A percentile compares a stretch with the other conserved stretches of the same genome.
These are phyloP conservation scores for Sclerodermus sp. DNA, from an alignment of 2,888 invertebrate species.

Conservation along the genomic window DNA sequence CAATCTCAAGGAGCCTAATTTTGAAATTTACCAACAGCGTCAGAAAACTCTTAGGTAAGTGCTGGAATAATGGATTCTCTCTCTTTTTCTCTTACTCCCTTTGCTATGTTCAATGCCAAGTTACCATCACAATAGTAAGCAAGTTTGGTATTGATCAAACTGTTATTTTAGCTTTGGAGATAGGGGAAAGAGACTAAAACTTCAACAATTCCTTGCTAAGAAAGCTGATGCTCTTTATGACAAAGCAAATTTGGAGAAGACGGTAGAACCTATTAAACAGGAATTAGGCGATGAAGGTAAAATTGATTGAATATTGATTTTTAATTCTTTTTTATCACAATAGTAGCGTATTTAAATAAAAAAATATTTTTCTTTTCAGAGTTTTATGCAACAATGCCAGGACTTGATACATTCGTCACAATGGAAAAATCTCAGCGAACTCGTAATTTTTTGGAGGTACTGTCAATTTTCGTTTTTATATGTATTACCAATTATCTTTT, in stretches of 20 bases:
- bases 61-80: too few species aligned
- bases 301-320: too few species aligned
- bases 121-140: too few species aligned
- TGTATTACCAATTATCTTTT: not conserved
- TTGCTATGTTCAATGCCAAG: too few species aligned
- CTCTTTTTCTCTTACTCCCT: too few species aligned
- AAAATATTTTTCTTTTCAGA: conserved; percentile 66
- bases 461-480: conserved; percentile 24
- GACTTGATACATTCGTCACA: conserved; percentile 81
- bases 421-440: conserved; percentile 77
- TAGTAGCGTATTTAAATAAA: too few species aligned
- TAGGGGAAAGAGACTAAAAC: conserved; percentile 77
- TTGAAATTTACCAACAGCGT: conserved; percentile 74
- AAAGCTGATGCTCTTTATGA: conserved; percentile 79
- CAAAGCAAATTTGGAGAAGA: conserved; percentile 51
- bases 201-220: conserved; percentile 85
- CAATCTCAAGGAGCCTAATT: conserved; percentile 68
- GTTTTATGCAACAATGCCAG: conserved; percentile 80
- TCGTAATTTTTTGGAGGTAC: conserved; percentile 81
- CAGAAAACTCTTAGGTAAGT: conserved; percentile 73
- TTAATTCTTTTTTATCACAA: too few species aligned
- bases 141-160: too few species aligned
- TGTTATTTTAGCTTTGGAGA: conserved; percentile 74
- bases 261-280: conserved; percentile 42
- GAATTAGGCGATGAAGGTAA: conserved; percentile 65